Percentiles rank a stretch among this genome's conserved stretches.
Conservation (phyloP, 2,888 invertebrate genomes). For the Laspeyria flexula region DNA sequence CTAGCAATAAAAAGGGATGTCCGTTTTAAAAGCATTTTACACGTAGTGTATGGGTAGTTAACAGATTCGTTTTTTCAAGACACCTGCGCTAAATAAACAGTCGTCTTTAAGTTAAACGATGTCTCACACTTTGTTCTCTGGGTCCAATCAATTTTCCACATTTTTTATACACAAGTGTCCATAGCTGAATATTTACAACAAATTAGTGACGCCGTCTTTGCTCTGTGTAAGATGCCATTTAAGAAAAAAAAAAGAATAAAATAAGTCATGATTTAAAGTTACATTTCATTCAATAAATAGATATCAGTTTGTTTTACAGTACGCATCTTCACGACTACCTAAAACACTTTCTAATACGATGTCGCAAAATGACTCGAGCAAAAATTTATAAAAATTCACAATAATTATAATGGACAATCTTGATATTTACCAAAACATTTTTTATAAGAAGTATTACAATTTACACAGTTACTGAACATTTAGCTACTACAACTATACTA, state of each 20-base stretch:
- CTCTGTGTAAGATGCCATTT: too few relatives aligned
- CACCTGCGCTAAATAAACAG: too few relatives aligned
- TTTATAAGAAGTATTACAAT: conserved; percentile 10
- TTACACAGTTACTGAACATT: conserved; percentile 28
- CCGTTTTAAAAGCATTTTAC: too few relatives aligned
- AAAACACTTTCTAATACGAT: conserved; percentile 23
- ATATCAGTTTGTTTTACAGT: conserved; percentile 1
- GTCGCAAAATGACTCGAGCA: conserved; percentile 26
- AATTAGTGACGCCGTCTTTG: too few relatives aligned
- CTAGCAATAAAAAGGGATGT: too few relatives aligned
- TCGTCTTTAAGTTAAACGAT: too few relatives aligned
- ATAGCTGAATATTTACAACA: too few relatives aligned
- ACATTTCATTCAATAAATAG: neutral
- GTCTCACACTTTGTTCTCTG: too few relatives aligned
- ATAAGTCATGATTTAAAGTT: neutral
- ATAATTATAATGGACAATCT: conserved; percentile 39
- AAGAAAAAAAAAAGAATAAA: neutral
- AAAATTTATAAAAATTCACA: conserved; percentile 28
- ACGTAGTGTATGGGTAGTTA: too few relatives aligned
- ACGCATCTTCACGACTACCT: conserved; percentile 12
- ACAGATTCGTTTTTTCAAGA: too few relatives aligned
- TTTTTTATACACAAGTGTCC: too few relatives aligned
- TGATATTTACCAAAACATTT: conserved; percentile 35
- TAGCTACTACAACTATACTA: conserved; percentile 37
- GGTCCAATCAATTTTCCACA: too few relatives aligned